A percentile compares a stretch with the other conserved stretches of the same genome.
Conservation (phyloP, 1,140 invertebrate genomes). For the Bombus vancouverensis region DNA sequence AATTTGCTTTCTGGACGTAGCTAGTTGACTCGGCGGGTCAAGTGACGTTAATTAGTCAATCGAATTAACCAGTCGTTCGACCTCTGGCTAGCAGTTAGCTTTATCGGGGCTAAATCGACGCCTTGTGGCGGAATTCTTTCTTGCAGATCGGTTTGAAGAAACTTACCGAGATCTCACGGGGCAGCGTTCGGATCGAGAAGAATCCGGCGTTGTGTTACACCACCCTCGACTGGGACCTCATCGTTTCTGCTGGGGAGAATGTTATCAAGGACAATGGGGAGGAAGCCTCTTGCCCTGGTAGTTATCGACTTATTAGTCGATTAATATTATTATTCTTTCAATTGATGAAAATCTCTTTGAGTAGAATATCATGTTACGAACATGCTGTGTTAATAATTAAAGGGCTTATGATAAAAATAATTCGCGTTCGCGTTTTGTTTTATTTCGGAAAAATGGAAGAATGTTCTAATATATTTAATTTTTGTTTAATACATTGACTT, state of each 20-base stretch:
- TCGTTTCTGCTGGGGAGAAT: conserved; percentile 81
- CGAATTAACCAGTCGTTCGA: conserved; percentile 63
- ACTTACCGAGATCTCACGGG: conserved; percentile 87
- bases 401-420: too few species aligned
- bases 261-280: conserved; percentile 79
- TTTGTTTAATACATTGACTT: too few species aligned
- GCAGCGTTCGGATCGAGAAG: conserved; percentile 87
- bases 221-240: conserved; percentile 88
- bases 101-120: conserved; percentile 47
- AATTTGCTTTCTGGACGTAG: conserved; percentile 49
- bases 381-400: too few species aligned
- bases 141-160: conserved; percentile 86
- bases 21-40: conserved; percentile 65
- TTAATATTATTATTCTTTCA: not conserved
- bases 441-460: too few species aligned
- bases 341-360: not conserved
- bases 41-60: conserved; percentile 68
- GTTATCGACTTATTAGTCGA: not conserved
- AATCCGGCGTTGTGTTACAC: conserved; percentile 89
- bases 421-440: too few species aligned
- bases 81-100: conserved; percentile 43
- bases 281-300: conserved; percentile 64
- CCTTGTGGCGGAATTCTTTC: conserved; percentile 15
- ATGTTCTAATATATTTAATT: too few species aligned
- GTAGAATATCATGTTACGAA: too few species aligned